Conservation (phyloP, 2,888 invertebrate genomes). For the Leptinotarsa rubiginosa region DNA sequence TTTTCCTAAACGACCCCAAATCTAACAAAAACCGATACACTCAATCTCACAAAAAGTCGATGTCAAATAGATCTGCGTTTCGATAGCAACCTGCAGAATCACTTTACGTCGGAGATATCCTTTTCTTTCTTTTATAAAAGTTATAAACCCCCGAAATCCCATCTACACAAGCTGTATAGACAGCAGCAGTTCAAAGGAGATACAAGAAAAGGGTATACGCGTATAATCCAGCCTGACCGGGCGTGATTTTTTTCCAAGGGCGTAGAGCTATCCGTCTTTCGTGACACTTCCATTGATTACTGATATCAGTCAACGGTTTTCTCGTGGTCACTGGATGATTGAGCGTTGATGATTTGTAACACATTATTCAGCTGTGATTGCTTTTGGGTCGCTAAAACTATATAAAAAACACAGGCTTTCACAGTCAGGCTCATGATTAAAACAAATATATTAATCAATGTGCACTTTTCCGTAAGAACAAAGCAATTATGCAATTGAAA, state of each 20-base stretch:
- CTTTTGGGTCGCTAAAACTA: too few species aligned
- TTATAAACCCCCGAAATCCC: conserved; percentile 17
- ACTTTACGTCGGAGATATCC: conserved; percentile 10
- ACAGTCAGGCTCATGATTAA: too few species aligned
- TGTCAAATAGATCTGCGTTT: conserved; percentile 11
- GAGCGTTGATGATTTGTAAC: neutral
- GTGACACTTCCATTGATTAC: neutral
- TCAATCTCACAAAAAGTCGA: conserved; percentile 8
- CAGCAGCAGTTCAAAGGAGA: conserved; percentile 8
- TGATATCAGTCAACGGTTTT: neutral
- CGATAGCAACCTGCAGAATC: conserved; percentile 17
- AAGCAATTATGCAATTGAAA: too few species aligned
- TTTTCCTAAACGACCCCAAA: neutral
- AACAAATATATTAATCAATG: too few species aligned
- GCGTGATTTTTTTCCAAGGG: conserved; percentile 11
- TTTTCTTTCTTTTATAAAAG: neutral
- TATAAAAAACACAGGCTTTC: too few species aligned
- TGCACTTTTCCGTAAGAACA: too few species aligned
- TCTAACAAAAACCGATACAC: conserved; percentile 7
- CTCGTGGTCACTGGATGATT: neutral
- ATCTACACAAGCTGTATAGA: conserved; percentile 6
- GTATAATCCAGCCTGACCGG: conserved; percentile 13
- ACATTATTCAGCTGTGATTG: too few species aligned
- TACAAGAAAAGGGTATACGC: conserved; percentile 17
- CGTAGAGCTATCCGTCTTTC: conserved; percentile 11